A percentile compares a stretch with the other conserved stretches of the same genome.
These are phyloP conservation scores for Echinarachnius parma DNA, from an alignment of 53 echinoderm and acorn worm species.

Conservation along the genomic window DNA sequence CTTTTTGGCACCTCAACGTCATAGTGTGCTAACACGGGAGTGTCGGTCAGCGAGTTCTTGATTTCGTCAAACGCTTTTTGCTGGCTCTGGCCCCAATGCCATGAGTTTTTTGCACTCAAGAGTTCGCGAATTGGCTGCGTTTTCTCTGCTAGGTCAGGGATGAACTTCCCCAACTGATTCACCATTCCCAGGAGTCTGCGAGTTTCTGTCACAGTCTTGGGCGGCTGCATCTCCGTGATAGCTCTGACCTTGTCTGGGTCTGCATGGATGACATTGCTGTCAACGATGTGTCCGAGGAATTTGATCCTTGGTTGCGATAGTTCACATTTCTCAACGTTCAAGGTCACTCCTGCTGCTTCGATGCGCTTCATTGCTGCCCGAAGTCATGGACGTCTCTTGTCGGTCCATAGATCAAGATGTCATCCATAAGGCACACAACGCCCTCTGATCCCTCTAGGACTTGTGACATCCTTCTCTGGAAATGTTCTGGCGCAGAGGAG, in stretches of 20 bases:
- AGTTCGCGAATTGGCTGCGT: slow-evolving; percentile 58
- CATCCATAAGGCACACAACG: slow-evolving; percentile 43
- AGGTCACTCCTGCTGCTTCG: slow-evolving; percentile 28
- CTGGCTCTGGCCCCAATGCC: slow-evolving; percentile 51
- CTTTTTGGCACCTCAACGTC: slow-evolving; percentile 35
- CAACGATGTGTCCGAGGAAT: slow-evolving; percentile 33
- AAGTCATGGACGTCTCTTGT: slow-evolving; percentile 36
- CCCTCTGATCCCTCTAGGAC: slow-evolving; percentile 40
- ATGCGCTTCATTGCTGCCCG: slow-evolving; percentile 15
- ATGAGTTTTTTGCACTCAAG: slow-evolving; percentile 38
- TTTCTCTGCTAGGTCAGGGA: slow-evolving; percentile 48
- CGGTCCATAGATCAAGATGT: slow-evolving; percentile 32
- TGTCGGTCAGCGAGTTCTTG: slow-evolving; percentile 35
- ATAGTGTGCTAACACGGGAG: slow-evolving; percentile 40
- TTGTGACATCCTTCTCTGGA: slow-evolving; percentile 40
- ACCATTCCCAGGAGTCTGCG: slow-evolving; percentile 57
- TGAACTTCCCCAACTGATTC: slow-evolving; percentile 60
- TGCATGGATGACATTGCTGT: slow-evolving; percentile 16
- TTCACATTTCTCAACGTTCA: slow-evolving; percentile 49
- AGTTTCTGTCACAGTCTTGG: slow-evolving; percentile 44
- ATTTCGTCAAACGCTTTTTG: slow-evolving; percentile 32
- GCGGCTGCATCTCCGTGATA: slow-evolving; percentile 22
- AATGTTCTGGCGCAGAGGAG: slow-evolving; percentile 53
- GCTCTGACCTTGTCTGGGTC: slow-evolving; percentile 31
- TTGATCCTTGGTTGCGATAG: too few relatives aligned